These are phyloP conservation scores for Chelonoidis abingdonii DNA, from an alignment of 2,113 vertebrate species.

Conservation along the genomic window DNA sequence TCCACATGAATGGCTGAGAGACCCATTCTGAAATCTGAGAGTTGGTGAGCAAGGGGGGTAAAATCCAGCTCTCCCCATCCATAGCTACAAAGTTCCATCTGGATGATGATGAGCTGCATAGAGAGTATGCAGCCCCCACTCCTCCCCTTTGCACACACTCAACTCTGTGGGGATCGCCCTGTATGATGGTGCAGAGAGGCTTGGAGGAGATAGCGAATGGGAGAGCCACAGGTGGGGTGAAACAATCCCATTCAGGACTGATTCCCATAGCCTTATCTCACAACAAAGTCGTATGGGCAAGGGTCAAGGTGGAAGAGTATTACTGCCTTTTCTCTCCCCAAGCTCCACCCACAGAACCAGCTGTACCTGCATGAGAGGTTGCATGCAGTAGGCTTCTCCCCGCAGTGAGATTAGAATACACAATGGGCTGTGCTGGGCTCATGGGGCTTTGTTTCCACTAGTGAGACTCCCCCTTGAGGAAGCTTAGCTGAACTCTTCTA, in stretches of 20 bases:
- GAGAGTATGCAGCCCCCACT: background rate
- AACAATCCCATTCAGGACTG: background rate
- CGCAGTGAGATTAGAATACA: too few relatives aligned
- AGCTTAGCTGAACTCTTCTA: too few relatives aligned
- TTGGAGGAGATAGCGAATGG: background rate
- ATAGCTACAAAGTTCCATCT: background rate
- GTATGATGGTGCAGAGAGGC: background rate
- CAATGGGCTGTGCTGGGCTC: too few relatives aligned
- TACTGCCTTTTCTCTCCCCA: too few relatives aligned
- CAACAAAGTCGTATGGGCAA: background rate
- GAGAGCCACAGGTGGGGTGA: background rate
- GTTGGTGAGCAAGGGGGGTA: rapidly evolving
- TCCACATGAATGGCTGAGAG: background rate
- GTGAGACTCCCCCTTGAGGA: too few relatives aligned
- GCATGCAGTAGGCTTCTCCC: too few relatives aligned
- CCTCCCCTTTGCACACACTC: background rate
- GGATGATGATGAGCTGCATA: background rate
- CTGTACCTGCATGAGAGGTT: too few relatives aligned
- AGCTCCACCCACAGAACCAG: too few relatives aligned
- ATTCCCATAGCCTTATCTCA: background rate
- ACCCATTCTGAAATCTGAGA: background rate
- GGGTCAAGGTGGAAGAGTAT: background rate
- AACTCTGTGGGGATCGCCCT: background rate
- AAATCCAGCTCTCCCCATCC: background rate
- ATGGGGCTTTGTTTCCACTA: too few relatives aligned